Evolutionary conservation across 1,140 invertebrate species (phyloP).

Genomic region (Drosophila asahinai): DNA sequence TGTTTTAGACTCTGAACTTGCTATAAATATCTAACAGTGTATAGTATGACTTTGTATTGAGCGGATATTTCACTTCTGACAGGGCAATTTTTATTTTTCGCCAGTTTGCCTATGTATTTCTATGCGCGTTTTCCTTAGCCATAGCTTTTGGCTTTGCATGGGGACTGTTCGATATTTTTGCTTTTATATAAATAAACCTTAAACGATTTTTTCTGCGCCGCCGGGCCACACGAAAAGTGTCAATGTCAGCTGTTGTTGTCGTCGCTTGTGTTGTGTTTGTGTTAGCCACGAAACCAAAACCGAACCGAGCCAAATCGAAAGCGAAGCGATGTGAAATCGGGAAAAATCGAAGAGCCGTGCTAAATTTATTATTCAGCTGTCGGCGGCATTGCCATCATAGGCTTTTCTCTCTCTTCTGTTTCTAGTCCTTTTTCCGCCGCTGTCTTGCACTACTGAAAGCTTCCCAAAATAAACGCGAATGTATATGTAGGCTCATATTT

Average conservation of each 20-base stretch:
- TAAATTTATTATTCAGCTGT: constrained; percentile 79
- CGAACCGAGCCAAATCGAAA: constrained; percentile 41
- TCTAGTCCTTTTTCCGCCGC: constrained; percentile 29
- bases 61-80: constrained; percentile 24
- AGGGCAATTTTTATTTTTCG: constrained; percentile 12
- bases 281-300: constrained; percentile 47
- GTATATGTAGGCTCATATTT: constrained; percentile 33
- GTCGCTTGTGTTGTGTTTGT: neutral
- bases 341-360: constrained; percentile 76
- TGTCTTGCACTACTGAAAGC: constrained; percentile 14
- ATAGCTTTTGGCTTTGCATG: constrained; percentile 4
- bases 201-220: constrained; percentile 67
- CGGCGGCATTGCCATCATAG: constrained; percentile 50
- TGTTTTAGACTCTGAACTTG: neutral
- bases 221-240: constrained; percentile 72
- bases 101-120: neutral
- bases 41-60: neutral
- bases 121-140: constrained; percentile 16
- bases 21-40: neutral
- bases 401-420: constrained; percentile 18
- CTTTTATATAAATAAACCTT: constrained; percentile 78
- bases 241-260: constrained; percentile 73
- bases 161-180: constrained; percentile 42
- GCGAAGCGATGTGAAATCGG: constrained; percentile 23
- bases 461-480: constrained; percentile 39